These are phyloP conservation scores for Nothoprocta perdicaria DNA, from an alignment of 2,113 vertebrate genomes.

Conservation along the genomic window DNA sequence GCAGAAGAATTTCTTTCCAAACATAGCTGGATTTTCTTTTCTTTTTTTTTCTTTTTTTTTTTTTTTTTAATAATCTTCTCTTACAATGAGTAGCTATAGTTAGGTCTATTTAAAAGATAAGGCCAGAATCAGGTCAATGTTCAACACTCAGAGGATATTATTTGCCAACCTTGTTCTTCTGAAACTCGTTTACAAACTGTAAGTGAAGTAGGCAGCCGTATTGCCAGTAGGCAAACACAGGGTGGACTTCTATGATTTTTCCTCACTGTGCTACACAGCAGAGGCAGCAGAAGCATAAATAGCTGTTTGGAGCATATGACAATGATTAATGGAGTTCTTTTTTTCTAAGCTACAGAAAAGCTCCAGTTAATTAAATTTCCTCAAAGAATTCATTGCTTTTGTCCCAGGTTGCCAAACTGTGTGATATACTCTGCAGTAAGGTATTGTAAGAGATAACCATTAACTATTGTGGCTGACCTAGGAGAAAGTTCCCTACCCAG, in stretches of 20 bases:
- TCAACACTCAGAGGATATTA: neutral
- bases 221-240: neutral
- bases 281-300: neutral
- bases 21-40: no score
- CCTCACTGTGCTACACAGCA: neutral
- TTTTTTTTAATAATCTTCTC: neutral
- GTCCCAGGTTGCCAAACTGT: neutral
- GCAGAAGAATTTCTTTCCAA: neutral
- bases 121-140: neutral
- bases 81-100: neutral
- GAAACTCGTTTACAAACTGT: neutral
- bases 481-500: neutral
- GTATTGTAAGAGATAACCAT: neutral
- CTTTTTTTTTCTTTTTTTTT: neutral
- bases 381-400: neutral
- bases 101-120: neutral
- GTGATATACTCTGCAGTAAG: neutral
- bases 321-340: neutral
- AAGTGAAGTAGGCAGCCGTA: accelerated
- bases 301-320: neutral
- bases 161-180: neutral
- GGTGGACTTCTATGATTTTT: neutral
- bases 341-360: neutral
- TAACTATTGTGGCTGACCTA: neutral
- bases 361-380: neutral